These are phyloP conservation scores for Sericinus montela DNA, from an alignment of 2,888 invertebrate genomes.

Conservation along the genomic window DNA sequence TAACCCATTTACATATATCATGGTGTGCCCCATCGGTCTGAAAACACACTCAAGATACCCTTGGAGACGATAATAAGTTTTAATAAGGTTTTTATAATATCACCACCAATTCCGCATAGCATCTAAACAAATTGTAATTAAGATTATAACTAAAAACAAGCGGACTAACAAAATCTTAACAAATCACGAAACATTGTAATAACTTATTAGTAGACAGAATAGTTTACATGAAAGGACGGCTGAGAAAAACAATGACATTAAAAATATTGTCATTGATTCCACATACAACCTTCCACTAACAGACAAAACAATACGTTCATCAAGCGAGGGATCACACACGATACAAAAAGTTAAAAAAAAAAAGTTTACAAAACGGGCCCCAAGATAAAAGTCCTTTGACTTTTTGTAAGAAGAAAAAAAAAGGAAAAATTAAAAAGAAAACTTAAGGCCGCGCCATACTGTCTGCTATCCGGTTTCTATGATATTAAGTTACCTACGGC, in stretches of 20 bases:
- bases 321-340: slow-evolving; percentile 62
- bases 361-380: slow-evolving; percentile 41
- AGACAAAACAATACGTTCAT: slow-evolving; percentile 51
- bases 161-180: too few species aligned
- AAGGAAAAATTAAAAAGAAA: slow-evolving; percentile 59
- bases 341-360: slow-evolving; percentile 49
- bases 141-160: too few species aligned
- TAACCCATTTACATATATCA: too few species aligned
- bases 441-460: slow-evolving; percentile 74
- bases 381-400: slow-evolving; percentile 60
- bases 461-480: slow-evolving; percentile 77
- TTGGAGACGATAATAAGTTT: too few species aligned
- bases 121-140: too few species aligned
- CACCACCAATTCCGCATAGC: too few species aligned
- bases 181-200: too few species aligned
- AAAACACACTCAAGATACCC: too few species aligned
- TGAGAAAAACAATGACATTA: slow-evolving; percentile 6
- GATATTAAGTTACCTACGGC: slow-evolving; percentile 65
- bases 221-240: background rate
- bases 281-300: slow-evolving; percentile 39
- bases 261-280: slow-evolving; percentile 23
- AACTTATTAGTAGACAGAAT: too few species aligned
- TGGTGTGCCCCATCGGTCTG: too few species aligned
- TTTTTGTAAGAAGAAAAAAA: slow-evolving; percentile 54
- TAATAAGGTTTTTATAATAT: too few species aligned